Conservation (phyloP, 2,113 vertebrate species). For the Melanocharis versteri region DNA sequence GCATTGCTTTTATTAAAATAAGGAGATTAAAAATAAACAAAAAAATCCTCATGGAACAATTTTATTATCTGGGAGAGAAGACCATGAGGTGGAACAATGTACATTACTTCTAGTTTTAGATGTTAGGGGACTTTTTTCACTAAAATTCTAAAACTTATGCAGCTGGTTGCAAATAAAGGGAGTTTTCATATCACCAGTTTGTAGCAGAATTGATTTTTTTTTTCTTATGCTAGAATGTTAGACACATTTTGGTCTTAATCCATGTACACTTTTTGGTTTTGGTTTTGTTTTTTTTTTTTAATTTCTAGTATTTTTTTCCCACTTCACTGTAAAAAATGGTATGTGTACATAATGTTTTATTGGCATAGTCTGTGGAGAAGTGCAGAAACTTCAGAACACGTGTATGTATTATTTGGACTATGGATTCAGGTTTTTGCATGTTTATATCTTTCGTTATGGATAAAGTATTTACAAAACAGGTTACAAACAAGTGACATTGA, state of each 20-base stretch:
- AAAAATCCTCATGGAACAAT: conserved; percentile 78
- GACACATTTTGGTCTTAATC: conserved; percentile 90
- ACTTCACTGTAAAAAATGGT: conserved; percentile 96
- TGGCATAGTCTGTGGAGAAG: conserved; percentile 93
- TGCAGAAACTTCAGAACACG: conserved; percentile 91
- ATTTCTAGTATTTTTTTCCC: conserved; percentile 89
- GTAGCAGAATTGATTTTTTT: conserved; percentile 82
- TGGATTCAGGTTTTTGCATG: conserved; percentile 98
- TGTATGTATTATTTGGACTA: conserved; percentile 98
- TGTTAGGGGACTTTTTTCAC: conserved; percentile 82
- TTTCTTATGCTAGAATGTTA: conserved; percentile 85
- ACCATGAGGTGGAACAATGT: conserved; percentile 85
- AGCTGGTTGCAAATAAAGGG: conserved; percentile 97
- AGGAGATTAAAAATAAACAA: conserved; percentile 72
- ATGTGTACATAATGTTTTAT: conserved; percentile 99
- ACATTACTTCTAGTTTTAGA: conserved; percentile 88
- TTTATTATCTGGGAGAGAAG: conserved; percentile 79
- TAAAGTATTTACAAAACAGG: conserved; percentile 93
- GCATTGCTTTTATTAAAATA: conserved; percentile 89
- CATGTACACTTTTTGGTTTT: conserved; percentile 83
- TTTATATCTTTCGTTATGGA: conserved; percentile 96
- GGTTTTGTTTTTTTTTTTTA: not conserved
- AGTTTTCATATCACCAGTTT: conserved; percentile 94
- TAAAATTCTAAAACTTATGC: conserved; percentile 86
- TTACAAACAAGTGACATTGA: conserved; percentile 87